Evolutionary conservation across 1,140 invertebrate species (phyloP), one percentile per base, ranked within the genome.

Genomic region (Agrypnia vestita): DNA sequence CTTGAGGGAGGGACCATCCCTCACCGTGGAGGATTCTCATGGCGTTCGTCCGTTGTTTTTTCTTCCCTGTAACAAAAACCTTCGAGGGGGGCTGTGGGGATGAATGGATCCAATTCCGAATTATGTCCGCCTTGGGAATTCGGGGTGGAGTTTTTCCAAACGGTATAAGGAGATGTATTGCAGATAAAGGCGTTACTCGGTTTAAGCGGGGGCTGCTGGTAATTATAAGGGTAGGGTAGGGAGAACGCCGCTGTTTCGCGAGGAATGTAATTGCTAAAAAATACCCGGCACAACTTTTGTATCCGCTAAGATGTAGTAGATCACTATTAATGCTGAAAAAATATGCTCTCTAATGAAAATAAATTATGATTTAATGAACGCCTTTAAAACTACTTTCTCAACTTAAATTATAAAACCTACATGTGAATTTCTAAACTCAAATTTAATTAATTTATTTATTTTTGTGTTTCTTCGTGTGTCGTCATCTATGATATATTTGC

Each of bases 31-130:
- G 46, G 79, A 46, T 44, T 15, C 79, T 77, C 78, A 35, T 64
- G 67, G 73, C 71, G 72, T 47, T 69, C 12, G 53, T 47, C 47
- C 17, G 53, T 62, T 55, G 72, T 73, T 82, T 82, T 82, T 82
- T 82, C 75, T 72, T 77, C 64, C 47, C 80, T 64, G 76, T 78
- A 82, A 82, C 82, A 83, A 83, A 83, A 83, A 79, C 82, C 79
- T 80, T 78, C 19, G 56, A 77, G 61, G 73, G 47, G 72, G n/a
- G 76, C 47, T 51, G 51, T 67, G 49, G 79, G 87, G 88, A 89
- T 89, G 89, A 88, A 90, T 89, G 88, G 86, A 90, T 90, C 89
- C 89, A 90, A 90, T 90, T 90, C 88, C 87, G 89, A 90, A 89
- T 89, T 89, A 90, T 89, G 87, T 89, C 86, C 88, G 87, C 88